These are phyloP conservation scores for Perizoma flavofasciatum DNA, from an alignment of 2,888 invertebrate genomes.

Conservation along the genomic window DNA sequence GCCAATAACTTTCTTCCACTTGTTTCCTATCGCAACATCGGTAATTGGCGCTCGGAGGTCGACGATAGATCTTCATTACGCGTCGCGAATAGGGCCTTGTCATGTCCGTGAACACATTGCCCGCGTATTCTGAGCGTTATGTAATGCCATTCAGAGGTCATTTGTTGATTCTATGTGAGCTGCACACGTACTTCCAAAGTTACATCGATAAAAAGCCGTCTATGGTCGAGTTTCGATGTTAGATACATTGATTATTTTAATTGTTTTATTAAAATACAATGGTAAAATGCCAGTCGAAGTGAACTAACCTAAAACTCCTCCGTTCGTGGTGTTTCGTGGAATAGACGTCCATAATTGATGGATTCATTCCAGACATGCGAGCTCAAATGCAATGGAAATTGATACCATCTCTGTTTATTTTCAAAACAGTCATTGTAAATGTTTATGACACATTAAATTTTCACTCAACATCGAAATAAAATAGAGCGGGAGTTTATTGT, in stretches of 20 bases:
- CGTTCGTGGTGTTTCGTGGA: conserved; percentile 36
- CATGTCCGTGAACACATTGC: conserved; percentile 21
- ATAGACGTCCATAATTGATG: conserved; percentile 44
- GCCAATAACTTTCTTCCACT: conserved; percentile 28
- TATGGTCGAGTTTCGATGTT: no score
- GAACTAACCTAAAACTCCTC: conserved; percentile 22
- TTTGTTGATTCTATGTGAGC: conserved; percentile 17
- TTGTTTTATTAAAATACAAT: no score
- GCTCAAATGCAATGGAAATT: conserved; percentile 26
- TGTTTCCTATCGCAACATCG: conserved; percentile 33
- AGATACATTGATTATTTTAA: no score
- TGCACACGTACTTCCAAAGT: conserved; percentile 6
- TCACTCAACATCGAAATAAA: not conserved
- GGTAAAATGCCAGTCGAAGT: not conserved
- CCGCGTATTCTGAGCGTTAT: conserved; percentile 21
- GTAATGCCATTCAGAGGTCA: conserved; percentile 27
- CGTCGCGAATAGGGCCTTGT: conserved; percentile 38
- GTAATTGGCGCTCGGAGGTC: conserved; percentile 46
- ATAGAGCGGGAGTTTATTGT: no score
- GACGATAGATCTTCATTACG: conserved; percentile 57
- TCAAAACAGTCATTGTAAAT: conserved; percentile 1
- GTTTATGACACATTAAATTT: not conserved
- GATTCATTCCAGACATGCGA: conserved; percentile 46
- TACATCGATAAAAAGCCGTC: no score
- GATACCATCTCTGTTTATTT: conserved; percentile 26